phyloP scores from a whole-genome alignment of 2,888 invertebrate species.

The Sphaerolaimus hirsutus region DNA sequence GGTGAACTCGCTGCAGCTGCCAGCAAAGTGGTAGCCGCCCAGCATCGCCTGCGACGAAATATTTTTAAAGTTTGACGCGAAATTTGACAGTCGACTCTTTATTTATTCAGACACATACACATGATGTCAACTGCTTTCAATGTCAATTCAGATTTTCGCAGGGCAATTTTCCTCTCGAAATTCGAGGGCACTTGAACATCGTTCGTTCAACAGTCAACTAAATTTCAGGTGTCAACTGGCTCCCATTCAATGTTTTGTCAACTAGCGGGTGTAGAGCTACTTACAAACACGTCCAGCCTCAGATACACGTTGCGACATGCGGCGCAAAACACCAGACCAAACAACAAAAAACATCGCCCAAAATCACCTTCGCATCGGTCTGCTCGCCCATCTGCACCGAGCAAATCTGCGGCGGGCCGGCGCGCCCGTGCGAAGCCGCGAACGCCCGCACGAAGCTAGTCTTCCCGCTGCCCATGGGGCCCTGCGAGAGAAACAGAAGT shows the following conservation, averaged over 20 bases:
- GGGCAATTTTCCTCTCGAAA: constrained; percentile 9
- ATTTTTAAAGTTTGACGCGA: not conserved
- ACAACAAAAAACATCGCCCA: not conserved
- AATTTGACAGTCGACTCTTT: not conserved
- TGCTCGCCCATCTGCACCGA: constrained; percentile 87
- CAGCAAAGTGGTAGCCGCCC: constrained; percentile 77
- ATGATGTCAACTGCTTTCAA: not conserved
- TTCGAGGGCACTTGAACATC: no score
- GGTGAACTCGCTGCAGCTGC: constrained; percentile 82
- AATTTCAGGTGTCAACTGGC: no score
- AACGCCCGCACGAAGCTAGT: constrained; percentile 64
- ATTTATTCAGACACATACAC: constrained; percentile 1
- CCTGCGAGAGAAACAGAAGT: no score
- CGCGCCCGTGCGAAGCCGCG: constrained; percentile 47
- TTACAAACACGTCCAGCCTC: no score
- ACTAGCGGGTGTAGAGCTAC: no score
- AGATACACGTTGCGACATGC: no score
- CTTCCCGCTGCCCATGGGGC: constrained; percentile 82
- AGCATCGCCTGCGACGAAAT: constrained; percentile 43
- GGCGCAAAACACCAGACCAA: not conserved
- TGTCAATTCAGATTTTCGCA: constrained; percentile 13
- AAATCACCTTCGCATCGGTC: constrained; percentile 57
- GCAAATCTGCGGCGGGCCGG: constrained; percentile 35
- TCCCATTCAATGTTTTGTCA: no score
- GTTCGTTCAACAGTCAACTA: no score